A percentile compares a stretch with the other conserved stretches of the same genome.
Conservation (phyloP, 2,888 invertebrate species). For the Osedax frankpressi region DNA sequence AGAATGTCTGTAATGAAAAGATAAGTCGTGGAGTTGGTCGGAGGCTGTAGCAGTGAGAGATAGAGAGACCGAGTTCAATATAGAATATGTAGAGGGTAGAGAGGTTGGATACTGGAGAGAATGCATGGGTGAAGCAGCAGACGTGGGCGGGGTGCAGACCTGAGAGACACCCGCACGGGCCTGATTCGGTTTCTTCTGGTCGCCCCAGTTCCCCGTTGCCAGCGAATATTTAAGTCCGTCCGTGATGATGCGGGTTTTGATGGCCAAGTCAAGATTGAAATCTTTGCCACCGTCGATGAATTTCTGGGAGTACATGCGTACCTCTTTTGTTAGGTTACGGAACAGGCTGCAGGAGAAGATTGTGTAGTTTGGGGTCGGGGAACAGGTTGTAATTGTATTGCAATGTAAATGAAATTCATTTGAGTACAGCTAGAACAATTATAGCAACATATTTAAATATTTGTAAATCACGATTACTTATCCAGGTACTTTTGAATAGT, state of each 20-base stretch:
- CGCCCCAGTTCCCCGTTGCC: constrained; percentile 99
- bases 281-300: constrained; percentile 97
- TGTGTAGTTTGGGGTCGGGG: neutral
- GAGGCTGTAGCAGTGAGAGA: too few relatives aligned
- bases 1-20: too few relatives aligned
- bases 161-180: constrained; percentile 90
- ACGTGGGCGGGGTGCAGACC: constrained; percentile 92
- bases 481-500: too few relatives aligned
- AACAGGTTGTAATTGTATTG: too few relatives aligned
- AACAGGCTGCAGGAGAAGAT: constrained; percentile 55
- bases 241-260: constrained; percentile 93
- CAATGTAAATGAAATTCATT: too few relatives aligned
- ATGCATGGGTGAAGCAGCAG: constrained; percentile 95
- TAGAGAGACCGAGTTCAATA: too few relatives aligned
- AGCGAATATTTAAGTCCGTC: constrained; percentile 93
- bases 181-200: constrained; percentile 99
- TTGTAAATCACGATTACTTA: too few relatives aligned
- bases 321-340: constrained; percentile 89
- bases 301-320: constrained; percentile 90
- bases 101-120: too few relatives aligned
- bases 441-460: too few relatives aligned
- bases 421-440: too few relatives aligned
- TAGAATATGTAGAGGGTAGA: too few relatives aligned
- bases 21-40: too few relatives aligned
- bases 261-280: constrained; percentile 87